Conservation (phyloP, 92 coral and sea anemone genomes). For the Galaxea fascicularis region DNA sequence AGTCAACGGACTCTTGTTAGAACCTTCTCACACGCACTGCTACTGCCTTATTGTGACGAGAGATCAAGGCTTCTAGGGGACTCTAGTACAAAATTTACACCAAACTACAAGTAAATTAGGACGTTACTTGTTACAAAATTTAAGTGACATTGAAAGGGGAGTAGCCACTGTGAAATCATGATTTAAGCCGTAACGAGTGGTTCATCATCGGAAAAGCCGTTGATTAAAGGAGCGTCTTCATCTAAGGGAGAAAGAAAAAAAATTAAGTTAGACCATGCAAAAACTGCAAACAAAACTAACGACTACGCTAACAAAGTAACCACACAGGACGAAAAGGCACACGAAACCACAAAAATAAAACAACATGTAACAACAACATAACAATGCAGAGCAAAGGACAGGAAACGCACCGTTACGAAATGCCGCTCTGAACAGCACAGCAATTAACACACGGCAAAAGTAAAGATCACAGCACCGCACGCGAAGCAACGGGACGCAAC, state of each 20-base stretch:
- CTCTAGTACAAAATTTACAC: not conserved
- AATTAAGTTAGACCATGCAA: not conserved
- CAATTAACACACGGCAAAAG: too few species aligned
- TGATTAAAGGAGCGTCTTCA: conserved; percentile 89
- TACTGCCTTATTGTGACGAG: not conserved
- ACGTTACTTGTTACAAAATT: not conserved
- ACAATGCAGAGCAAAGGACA: too few species aligned
- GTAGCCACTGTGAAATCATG: not conserved
- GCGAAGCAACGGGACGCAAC: too few species aligned
- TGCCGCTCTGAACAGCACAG: too few species aligned
- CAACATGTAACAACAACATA: too few species aligned
- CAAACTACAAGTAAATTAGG: conserved; percentile 1
- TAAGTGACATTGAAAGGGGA: not conserved
- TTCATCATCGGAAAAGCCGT: conserved; percentile 96
- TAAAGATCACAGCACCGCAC: too few species aligned
- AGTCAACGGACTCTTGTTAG: not conserved
- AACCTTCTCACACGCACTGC: too few species aligned
- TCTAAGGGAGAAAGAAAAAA: conserved; percentile 41
- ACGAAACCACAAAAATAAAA: too few species aligned
- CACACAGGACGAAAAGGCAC: not conserved
- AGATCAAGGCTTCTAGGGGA: not conserved
- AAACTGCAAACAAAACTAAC: not conserved
- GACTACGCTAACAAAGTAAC: not conserved
- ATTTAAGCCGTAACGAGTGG: conserved; percentile 92
- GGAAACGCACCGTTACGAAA: too few species aligned